phyloP scores from a whole-genome alignment of 1,140 invertebrate species.

The Archivesica marissinica region DNA sequence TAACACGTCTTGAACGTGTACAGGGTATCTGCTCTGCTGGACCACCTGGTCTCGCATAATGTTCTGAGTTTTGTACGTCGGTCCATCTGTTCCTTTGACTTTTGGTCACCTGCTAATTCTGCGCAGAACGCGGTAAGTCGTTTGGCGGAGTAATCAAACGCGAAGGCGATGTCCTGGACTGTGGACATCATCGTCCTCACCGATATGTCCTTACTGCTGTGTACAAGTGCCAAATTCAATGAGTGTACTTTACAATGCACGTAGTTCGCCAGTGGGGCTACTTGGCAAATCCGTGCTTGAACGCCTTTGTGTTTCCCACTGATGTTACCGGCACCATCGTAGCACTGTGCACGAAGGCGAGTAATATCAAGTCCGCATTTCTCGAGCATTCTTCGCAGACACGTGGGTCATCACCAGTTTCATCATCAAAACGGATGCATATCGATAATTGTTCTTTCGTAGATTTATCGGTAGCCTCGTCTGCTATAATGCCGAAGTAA shows the following conservation, averaged over 20 bases:
- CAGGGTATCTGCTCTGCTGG: not conserved
- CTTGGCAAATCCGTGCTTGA: conserved; percentile 29
- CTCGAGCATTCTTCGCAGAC: conserved; percentile 39
- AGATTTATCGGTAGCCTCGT: conserved; percentile 22
- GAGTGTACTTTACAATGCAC: conserved; percentile 32
- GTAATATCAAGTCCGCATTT: conserved; percentile 37
- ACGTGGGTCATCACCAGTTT: too few species aligned
- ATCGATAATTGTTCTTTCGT: conserved; percentile 17
- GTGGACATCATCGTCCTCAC: not conserved
- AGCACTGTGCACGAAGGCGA: conserved; percentile 37
- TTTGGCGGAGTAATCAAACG: not conserved
- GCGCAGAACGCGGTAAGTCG: not conserved
- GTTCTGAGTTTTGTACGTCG: not conserved
- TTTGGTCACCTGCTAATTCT: not conserved
- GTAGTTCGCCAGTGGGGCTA: conserved; percentile 20
- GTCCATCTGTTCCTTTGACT: not conserved
- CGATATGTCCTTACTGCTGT: not conserved
- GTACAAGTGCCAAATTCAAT: conserved; percentile 32
- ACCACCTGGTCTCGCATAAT: not conserved
- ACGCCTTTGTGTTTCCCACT: conserved; percentile 15
- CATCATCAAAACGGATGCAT: not conserved
- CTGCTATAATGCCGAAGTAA: conserved; percentile 6
- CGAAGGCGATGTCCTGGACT: not conserved
- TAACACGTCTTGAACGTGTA: not conserved
- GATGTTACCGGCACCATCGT: conserved; percentile 57